phyloP scores from a whole-genome alignment of 2,888 invertebrate genomes.

The Epirrhoe tristata region DNA sequence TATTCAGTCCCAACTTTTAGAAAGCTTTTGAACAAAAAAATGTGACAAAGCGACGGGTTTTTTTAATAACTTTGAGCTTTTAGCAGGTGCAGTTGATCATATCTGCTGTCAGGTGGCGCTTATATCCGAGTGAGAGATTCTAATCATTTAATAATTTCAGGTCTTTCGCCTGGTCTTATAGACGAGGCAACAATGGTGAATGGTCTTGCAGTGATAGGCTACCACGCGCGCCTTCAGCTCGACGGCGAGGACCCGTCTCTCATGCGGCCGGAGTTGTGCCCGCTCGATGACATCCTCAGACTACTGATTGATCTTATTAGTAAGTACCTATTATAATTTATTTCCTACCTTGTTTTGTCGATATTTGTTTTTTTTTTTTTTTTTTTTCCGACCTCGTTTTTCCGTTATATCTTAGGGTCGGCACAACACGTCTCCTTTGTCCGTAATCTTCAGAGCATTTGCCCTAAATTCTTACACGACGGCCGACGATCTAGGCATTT shows the following conservation, averaged over 20 bases:
- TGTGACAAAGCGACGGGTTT: too few relatives aligned
- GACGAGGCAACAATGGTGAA: conserved; percentile 83
- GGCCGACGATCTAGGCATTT: too few relatives aligned
- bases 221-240: conserved; percentile 86
- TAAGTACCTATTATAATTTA: conserved; percentile 50
- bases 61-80: too few relatives aligned
- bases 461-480: too few relatives aligned
- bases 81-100: too few relatives aligned
- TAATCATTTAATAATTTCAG: conserved; percentile 7
- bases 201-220: conserved; percentile 85
- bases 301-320: conserved; percentile 92
- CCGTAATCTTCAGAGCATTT: too few relatives aligned
- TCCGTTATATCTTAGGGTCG: too few relatives aligned
- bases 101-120: too few relatives aligned
- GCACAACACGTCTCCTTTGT: too few relatives aligned
- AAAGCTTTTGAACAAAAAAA: too few relatives aligned
- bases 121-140: background rate
- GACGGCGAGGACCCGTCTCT: conserved; percentile 83
- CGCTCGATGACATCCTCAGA: conserved; percentile 92
- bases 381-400: too few relatives aligned
- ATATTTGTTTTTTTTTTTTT: background rate
- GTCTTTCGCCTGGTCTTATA: conserved; percentile 55
- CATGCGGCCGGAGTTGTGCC: conserved; percentile 91
- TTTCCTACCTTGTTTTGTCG: background rate
- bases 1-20: too few relatives aligned